These are phyloP conservation scores for Strongylocentrotus purpuratus DNA, from an alignment of 35 echinoderm and acorn worm species.

Conservation along the genomic window DNA sequence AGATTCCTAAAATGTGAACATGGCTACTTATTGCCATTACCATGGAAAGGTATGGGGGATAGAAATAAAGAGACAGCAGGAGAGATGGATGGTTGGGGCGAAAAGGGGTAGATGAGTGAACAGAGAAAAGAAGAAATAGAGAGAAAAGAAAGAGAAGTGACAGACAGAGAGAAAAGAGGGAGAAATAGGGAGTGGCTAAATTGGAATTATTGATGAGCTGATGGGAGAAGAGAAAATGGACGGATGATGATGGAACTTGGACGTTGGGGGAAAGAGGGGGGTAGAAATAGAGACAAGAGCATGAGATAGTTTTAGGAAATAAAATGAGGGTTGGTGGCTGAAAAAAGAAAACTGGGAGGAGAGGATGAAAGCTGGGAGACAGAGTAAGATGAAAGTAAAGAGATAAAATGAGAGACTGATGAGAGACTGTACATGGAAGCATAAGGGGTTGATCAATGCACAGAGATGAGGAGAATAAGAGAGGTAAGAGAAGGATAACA, in stretches of 20 bases:
- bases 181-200: neutral
- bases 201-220: neutral
- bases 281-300: neutral
- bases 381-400: no score
- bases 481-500: neutral
- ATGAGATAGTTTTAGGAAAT: neutral
- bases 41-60: no score
- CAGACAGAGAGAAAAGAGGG: neutral
- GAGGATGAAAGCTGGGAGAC: no score
- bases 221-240: neutral
- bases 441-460: neutral
- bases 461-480: neutral
- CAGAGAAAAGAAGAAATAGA: neutral
- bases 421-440: no score
- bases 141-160: neutral
- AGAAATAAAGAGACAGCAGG: no score
- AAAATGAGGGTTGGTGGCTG: neutral
- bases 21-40: no score
- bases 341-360: neutral
- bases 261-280: neutral
- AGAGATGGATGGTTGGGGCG: no score
- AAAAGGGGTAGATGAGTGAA: neutral
- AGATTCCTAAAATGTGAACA: no score
- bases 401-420: no score
- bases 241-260: neutral